Conservation (phyloP, 2,888 invertebrate species). For the Lissonota sp. region DNA sequence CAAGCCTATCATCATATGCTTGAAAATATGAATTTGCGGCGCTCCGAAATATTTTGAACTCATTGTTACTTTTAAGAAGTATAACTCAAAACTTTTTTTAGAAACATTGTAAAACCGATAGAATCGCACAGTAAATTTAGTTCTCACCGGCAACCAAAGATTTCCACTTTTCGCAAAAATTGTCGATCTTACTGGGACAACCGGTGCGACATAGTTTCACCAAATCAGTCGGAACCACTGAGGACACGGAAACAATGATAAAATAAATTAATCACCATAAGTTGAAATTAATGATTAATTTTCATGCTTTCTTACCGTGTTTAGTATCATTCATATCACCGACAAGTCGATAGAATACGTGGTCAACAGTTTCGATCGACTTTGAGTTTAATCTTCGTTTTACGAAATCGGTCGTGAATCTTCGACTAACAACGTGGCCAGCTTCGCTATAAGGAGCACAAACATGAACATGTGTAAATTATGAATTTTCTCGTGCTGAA, state of each 20-base stretch:
- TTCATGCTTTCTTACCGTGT: conserved; percentile 66
- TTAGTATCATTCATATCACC: conserved; percentile 74
- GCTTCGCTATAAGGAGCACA: conserved; percentile 71
- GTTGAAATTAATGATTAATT: neutral
- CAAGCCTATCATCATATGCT: no score
- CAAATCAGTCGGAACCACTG: conserved; percentile 74
- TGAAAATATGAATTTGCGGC: no score
- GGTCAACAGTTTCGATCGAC: conserved; percentile 72
- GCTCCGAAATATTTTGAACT: no score
- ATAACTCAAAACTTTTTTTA: no score
- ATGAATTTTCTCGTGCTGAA: neutral
- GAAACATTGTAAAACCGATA: no score
- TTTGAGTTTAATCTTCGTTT: conserved; percentile 69
- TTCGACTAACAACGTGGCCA: conserved; percentile 72
- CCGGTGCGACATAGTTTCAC: conserved; percentile 73
- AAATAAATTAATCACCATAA: conserved; percentile 13
- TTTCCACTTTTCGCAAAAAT: conserved; percentile 71
- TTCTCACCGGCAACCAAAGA: conserved; percentile 49
- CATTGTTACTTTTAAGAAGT: no score
- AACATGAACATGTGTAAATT: neutral
- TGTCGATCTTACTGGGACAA: conserved; percentile 75
- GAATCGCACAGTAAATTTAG: conserved; percentile 6
- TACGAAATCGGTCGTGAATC: conserved; percentile 73
- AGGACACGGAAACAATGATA: conserved; percentile 31
- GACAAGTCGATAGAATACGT: conserved; percentile 72